A percentile compares a stretch with the other conserved stretches of the same genome.
Conservation (phyloP, 1,140 invertebrate species). For the Maconellicoccus hirsutus region DNA sequence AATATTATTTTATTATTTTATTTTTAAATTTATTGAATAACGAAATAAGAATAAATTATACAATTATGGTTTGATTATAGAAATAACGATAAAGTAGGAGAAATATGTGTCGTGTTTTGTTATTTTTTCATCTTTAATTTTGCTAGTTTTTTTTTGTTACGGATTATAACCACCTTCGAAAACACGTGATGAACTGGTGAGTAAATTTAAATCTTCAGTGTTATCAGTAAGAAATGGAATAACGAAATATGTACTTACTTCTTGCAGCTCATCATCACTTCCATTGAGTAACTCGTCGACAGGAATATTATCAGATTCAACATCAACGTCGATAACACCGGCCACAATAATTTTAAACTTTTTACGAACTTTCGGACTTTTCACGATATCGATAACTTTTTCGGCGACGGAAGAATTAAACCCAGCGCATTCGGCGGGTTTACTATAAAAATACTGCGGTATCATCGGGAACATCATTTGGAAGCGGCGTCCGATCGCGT, state of each 20-base stretch:
- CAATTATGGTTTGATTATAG: too few species aligned
- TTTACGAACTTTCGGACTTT: background rate
- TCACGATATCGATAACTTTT: background rate
- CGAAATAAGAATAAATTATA: too few species aligned
- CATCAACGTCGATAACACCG: background rate
- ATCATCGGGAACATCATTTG: slow-evolving; percentile 8
- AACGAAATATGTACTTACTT: background rate
- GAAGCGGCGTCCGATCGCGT: background rate
- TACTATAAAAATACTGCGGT: background rate
- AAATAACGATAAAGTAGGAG: too few species aligned
- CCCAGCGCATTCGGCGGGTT: background rate
- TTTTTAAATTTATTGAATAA: too few species aligned
- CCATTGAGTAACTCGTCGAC: background rate
- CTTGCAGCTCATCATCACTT: background rate
- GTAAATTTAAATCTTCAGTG: too few species aligned
- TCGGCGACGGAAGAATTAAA: background rate
- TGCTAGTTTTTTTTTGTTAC: too few species aligned
- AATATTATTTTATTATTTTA: too few species aligned
- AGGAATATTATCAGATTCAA: background rate
- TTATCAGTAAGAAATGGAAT: too few species aligned
- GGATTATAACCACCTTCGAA: too few species aligned
- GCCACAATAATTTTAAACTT: background rate
- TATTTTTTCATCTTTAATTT: too few species aligned
- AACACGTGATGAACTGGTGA: too few species aligned
- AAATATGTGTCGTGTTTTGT: too few species aligned